Evolutionary conservation across 2,888 invertebrate genomes (phyloP), one percentile per base, ranked within the genome.

Genomic region (Ornithoptera alexandrae): DNA sequence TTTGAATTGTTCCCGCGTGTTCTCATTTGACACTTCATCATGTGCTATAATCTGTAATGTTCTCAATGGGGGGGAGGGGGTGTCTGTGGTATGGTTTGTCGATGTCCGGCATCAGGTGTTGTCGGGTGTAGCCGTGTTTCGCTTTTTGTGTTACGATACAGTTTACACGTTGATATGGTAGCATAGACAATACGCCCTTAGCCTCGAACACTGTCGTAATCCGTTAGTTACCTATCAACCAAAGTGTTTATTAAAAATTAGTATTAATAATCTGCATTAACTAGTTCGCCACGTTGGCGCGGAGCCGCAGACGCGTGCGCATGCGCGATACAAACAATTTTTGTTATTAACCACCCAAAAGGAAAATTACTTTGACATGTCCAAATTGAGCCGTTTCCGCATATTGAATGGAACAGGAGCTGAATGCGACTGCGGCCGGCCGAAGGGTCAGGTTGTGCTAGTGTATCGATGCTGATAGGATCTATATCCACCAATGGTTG

Each of bases 181-280:
- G 81, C 78, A 76, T 76, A 75, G 76, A 72, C 74, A 74, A 65
- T 70, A 71, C 58, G 50, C 75, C 68, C 75, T 78, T 79, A 75
- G 72, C 70, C 71, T 71, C 58, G 20, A 24, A 69, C 68, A 63
- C 76, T 73, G 74, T 73, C 68, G 73, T 71, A 71, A 76, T 78
- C 84, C 79, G 73, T 82, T 81, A 90, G 92, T 92, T 92, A 92
- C 92, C 92, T 85, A 81, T 82, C 84, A 77, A 86, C 92, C 92
- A 92, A 92, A 92, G 92, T 85, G 74, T 79, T 82, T 78, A 82
- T 82, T 76, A 78, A 46, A 42, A 75, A 73, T 71, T 71, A 68
- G 74, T 72, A 71, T 69, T 69, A 72, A 66, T 74, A 68, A 36
- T 39, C 66, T 68, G 61, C 58, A 63, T 42, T 64, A 46, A 70